Percentiles rank a stretch among this genome's conserved stretches.
Conservation (phyloP, 2,797 vertebrate genomes). For the Falco rusticolus region DNA sequence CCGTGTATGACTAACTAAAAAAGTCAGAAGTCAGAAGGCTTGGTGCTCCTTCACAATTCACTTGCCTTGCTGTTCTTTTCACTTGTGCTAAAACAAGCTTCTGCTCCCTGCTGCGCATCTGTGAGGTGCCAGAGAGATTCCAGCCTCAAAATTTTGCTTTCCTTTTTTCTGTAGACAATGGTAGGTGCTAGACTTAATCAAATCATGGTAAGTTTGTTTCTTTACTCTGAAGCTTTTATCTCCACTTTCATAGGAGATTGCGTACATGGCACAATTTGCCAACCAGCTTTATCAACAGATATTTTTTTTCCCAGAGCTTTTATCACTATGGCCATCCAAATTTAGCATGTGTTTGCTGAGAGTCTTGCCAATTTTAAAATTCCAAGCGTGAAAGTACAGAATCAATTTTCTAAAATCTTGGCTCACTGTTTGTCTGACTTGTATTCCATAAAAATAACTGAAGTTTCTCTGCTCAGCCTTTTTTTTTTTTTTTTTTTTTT, state of each 20-base stretch:
- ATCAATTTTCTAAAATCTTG: conserved; percentile 26
- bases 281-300: conserved; percentile 7
- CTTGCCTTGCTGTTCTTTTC: not conserved
- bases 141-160: not conserved
- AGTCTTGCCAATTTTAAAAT: conserved; percentile 29
- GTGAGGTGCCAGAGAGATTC: not conserved
- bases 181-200: not conserved
- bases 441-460: conserved; percentile 37
- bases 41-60: not conserved
- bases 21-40: not conserved
- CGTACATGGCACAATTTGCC: not conserved
- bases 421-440: conserved; percentile 34
- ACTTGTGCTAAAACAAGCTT: not conserved
- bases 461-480: not conserved
- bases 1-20: not conserved
- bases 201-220: not conserved
- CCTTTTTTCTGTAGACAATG: not conserved
- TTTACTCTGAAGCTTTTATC: not conserved
- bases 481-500: not conserved
- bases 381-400: conserved; percentile 40
- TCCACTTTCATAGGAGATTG: not conserved
- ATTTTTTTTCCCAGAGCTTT: not conserved
- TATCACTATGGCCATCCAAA: not conserved
- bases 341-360: conserved; percentile 30
- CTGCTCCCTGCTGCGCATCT: not conserved